Base-by-base conservation (phyloP, 2,113 vertebrate genomes). In the Dromaius novaehollandiae region DNA sequence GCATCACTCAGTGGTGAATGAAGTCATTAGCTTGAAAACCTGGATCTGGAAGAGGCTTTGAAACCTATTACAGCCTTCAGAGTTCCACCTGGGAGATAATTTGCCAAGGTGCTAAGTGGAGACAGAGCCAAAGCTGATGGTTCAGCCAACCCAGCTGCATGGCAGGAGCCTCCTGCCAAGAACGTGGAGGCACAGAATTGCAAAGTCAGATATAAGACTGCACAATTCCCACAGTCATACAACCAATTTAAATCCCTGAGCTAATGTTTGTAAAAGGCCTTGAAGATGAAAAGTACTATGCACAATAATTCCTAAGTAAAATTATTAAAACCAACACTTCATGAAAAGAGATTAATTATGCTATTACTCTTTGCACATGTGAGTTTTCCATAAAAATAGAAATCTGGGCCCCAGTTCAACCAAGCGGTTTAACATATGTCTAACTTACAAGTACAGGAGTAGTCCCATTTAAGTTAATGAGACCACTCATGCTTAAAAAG, bases 81-180 rank as follows among this genome's bases (percentile, higher is more conserved):
- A 94, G 86, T 93, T 96, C 85, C 93, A 93, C 91, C 87, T 96
- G 96, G 91, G 89, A 97, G 93, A 96, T 88, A 90, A 96, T 95
- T 94, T 96, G 89, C 89, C 89, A 96, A 95, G 79, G 89, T 93
- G 94, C 82, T 91, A 96, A 96, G 76, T 91, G 64, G 79, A 97
- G 91, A 81, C 89, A 93, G 91, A 95, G 94, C 91, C 95, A 94
- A 97, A 86, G 79, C 44, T 94, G 79, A 60, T 75, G 50, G 79
- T 91, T 95, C 51, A 95, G 95, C 79, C 94, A 96, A 75, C 32
- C 71, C 95, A 97, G 95, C 79, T 95, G 93, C 85, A 90, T 78
- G 82, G 91, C 85, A 95, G 63, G 51, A 96, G 22, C 32, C 46
- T 91, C 64, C 94, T 95, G 94, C 94, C 95, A 95, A 89, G 79